Base-by-base conservation (phyloP, 2,113 vertebrate genomes). In the Lophochroa leadbeateri region DNA sequence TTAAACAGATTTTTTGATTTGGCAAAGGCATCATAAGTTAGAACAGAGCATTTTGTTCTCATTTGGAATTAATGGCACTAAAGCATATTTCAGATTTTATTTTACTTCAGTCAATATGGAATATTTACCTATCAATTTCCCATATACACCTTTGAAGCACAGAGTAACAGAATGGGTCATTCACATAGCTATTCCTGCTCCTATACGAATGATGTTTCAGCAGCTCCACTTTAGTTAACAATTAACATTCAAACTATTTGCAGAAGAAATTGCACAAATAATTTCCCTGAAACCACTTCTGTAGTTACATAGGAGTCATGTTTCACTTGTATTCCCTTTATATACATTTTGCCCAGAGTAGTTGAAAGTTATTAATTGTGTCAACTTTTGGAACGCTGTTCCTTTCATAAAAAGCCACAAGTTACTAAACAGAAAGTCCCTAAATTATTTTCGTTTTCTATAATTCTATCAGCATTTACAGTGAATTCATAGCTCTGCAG, bases 201-300 rank as follows among this genome's bases (percentile, higher is more conserved):
- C n/a, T 57, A 47, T 5, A 41, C 25, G 71, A 83, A 44, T 41
- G 33, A 43, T 28, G 28, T 76, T 87, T 88, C 55, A 82, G 72
- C 46, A 95, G 37, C 35, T 94, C 77, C 29, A 60, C 69, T 93
- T 31, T 33, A 76, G 90, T 93, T 96, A 94, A 94, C 24, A 82
- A 85, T 96, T 94, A 95, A 90, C 75, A 43, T 27, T 86, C 18
- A 37, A 95, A 93, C 87, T 94, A 94, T 92, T 90, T 93, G 79
- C 76, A 57, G 29, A 87, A 91, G n/a, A 82, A 88, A 72, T 41
- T 57, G 84, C 17, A 65, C 67, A 92, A 84, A 91, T 67, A 60
- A 77, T 61, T 76, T 84, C 37, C 49, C 41, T 53, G 52, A 92
- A 91, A 91, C 49, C 39, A 75, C 39, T 92, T 94, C 47, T 89